phyloP scores from a whole-genome alignment of 2,113 vertebrate genomes.

The Nibea albiflora region DNA sequence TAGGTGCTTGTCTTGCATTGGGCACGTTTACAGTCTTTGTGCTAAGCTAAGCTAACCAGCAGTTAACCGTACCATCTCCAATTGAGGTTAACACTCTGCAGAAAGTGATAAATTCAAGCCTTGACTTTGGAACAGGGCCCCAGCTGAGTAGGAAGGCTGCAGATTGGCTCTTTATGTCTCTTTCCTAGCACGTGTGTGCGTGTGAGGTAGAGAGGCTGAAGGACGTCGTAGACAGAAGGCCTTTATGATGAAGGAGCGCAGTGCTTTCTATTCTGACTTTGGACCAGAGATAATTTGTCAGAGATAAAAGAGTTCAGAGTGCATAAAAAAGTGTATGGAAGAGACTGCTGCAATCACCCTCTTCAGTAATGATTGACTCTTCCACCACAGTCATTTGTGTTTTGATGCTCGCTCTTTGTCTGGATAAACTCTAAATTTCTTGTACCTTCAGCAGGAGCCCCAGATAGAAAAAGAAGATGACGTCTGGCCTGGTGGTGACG shows the following conservation, averaged over 20 bases:
- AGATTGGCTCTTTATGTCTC: neutral
- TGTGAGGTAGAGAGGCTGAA: neutral
- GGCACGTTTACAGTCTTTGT: too few species aligned
- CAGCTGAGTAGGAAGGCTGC: too few species aligned
- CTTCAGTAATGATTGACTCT: neutral
- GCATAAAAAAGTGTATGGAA: neutral
- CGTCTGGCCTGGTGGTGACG: neutral
- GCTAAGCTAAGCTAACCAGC: too few species aligned
- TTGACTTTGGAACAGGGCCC: neutral
- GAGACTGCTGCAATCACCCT: neutral
- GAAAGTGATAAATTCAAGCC: neutral
- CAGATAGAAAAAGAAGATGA: neutral
- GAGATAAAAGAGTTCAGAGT: constrained; percentile 5
- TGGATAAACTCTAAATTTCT: neutral
- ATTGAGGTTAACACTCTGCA: neutral
- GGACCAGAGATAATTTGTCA: neutral
- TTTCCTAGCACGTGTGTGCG: neutral
- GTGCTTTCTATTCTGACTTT: neutral
- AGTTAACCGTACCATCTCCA: neutral
- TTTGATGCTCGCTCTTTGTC: neutral
- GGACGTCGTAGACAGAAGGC: neutral
- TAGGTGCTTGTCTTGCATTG: too few species aligned
- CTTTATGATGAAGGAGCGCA: neutral
- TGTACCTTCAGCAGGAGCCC: neutral
- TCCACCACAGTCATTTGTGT: neutral